Evolutionary conservation across 2,888 invertebrate genomes (phyloP).

Genomic region (Sesia apiformis): DNA sequence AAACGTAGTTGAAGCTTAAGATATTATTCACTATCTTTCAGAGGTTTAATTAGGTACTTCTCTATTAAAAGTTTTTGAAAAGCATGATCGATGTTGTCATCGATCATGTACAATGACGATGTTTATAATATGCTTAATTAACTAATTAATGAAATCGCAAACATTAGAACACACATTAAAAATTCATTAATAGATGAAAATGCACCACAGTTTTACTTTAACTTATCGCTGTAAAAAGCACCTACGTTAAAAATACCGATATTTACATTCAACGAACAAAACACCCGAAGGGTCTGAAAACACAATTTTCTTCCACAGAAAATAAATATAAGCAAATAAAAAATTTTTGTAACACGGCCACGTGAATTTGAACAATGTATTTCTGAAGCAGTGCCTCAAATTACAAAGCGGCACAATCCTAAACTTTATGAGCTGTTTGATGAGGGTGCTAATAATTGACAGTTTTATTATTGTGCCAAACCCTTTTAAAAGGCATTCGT

Average conservation of each 20-base stretch:
- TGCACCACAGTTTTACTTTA: not conserved
- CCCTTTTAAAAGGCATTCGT: constrained; percentile 8
- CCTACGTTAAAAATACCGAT: not conserved
- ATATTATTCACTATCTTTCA: too few relatives aligned
- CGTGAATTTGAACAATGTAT: too few relatives aligned
- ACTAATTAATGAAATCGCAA: too few relatives aligned
- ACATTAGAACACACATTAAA: too few relatives aligned
- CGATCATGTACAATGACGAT: too few relatives aligned
- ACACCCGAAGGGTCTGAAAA: not conserved
- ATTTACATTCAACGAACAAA: not conserved
- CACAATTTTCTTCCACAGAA: not conserved
- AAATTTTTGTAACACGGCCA: constrained; percentile 8
- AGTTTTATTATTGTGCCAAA: constrained; percentile 27
- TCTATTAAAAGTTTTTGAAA: too few relatives aligned
- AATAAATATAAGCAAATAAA: too few relatives aligned
- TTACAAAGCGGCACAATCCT: constrained; percentile 18
- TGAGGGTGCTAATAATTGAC: constrained; percentile 38
- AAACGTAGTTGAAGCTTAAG: too few relatives aligned
- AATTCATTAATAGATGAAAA: too few relatives aligned
- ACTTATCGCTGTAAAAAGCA: not conserved
- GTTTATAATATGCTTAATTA: too few relatives aligned
- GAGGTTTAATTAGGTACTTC: too few relatives aligned
- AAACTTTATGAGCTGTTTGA: constrained; percentile 30
- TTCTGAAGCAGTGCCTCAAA: constrained; percentile 14
- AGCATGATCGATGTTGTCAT: too few relatives aligned